Percentiles rank a stretch among this genome's conserved stretches.
phyloP scores from a whole-genome alignment of 2,888 invertebrate species.

The Patella ulyssiponensis region DNA sequence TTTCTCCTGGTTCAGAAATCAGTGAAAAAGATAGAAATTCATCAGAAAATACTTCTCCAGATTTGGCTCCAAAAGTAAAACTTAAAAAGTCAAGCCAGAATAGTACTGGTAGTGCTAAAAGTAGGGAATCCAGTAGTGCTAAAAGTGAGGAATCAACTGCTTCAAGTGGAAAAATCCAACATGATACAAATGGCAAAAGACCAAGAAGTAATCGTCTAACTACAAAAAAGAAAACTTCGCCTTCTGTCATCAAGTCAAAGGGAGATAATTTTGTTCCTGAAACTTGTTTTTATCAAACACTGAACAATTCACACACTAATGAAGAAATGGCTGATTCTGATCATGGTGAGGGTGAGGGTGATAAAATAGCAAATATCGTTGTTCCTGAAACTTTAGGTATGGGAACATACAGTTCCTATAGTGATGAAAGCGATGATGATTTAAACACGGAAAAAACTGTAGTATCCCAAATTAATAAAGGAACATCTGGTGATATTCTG shows the following conservation, averaged over 20 bases:
- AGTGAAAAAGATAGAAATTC: neutral
- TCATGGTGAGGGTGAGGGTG: constrained; percentile 10
- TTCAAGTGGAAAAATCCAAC: too few relatives aligned
- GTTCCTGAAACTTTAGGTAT: constrained; percentile 21
- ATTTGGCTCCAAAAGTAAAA: too few relatives aligned
- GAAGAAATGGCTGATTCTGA: constrained; percentile 18
- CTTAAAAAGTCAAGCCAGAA: too few relatives aligned
- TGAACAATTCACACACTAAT: neutral
- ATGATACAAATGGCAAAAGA: too few relatives aligned
- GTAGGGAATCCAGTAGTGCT: too few relatives aligned
- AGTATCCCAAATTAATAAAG: neutral
- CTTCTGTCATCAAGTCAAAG: too few relatives aligned
- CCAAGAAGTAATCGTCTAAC: too few relatives aligned
- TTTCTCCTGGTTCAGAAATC: neutral
- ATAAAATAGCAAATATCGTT: neutral
- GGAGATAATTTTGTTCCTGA: constrained; percentile 3
- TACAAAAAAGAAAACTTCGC: too few relatives aligned
- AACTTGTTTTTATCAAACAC: constrained; percentile 8
- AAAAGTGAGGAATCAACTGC: too few relatives aligned
- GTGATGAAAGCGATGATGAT: neutral
- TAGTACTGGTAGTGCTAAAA: too few relatives aligned
- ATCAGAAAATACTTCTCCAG: neutral
- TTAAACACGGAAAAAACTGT: constrained; percentile 10
- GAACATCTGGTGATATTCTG: neutral
- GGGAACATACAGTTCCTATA: neutral